Conservation (phyloP, 2,888 invertebrate genomes). For the Synergus itoensis region DNA sequence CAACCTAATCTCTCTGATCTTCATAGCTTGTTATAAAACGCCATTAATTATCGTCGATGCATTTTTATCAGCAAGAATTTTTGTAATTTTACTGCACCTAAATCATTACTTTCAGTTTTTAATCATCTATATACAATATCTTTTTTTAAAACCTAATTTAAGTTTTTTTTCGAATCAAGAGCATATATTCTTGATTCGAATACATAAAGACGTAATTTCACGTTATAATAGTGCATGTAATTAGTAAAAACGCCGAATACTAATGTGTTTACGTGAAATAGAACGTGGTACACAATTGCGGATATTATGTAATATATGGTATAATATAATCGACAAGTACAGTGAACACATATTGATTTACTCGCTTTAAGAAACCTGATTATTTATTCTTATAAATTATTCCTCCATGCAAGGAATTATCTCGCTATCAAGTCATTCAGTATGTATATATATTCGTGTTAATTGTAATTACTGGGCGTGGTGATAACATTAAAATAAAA, state of each 20-base stretch:
- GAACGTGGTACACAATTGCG: conserved; percentile 6
- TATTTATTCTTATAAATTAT: conserved; percentile 36
- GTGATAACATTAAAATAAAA: neutral
- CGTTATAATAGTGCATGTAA: conserved; percentile 6
- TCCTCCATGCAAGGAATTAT: conserved; percentile 11
- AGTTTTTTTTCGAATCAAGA: neutral
- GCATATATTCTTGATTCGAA: neutral
- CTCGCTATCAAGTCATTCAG: neutral
- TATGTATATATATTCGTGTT: neutral
- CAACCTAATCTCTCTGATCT: conserved; percentile 10
- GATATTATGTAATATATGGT: conserved; percentile 12
- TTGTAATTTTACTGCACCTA: no score
- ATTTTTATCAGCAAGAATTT: neutral
- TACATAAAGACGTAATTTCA: neutral
- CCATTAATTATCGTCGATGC: conserved; percentile 1
- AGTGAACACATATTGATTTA: conserved; percentile 13
- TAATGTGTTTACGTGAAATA: conserved; percentile 37
- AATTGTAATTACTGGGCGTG: conserved; percentile 6
- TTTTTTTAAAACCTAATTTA: neutral
- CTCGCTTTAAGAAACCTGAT: conserved; percentile 5
- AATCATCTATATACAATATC: neutral
- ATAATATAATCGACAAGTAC: neutral
- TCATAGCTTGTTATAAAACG: neutral
- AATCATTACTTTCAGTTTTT: no score
- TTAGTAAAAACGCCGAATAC: conserved; percentile 25